Evolutionary conservation across 2,113 vertebrate species (phyloP), one percentile per base, ranked within the genome.

Genomic region (Neotoma lepida): DNA sequence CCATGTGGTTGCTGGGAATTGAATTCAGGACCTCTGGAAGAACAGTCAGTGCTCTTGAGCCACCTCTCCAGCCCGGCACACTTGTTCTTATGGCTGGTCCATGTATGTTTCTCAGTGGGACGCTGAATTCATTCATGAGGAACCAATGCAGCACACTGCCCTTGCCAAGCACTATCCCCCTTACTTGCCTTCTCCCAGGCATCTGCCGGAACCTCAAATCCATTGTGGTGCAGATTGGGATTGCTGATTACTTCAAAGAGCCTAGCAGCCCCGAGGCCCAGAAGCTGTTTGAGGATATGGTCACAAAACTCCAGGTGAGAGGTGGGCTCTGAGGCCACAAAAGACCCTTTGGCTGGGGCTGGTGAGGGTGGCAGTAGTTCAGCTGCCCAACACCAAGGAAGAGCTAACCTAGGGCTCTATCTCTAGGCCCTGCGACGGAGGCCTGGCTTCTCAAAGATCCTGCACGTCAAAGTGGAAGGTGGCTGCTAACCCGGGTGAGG

Each of bases 251-350:
- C 97, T 99, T 99, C 98, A 99, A 99, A 97, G 99, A 99, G 94
- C 99, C 99, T 44, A 99, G 98, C 97, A 99, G 99, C 97, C 99
- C 99, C 0, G 99, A 99, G 92, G 99, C 99, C 90, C 99, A 99
- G 98, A 99, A 99, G 92, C 98, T 99, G 91, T 99, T 99, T 98
- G 99, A 99, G 44, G 99, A 99, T 96, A 99, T 99, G 99, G 99
- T 99, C 54, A 99, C 99, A 97, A 99, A 99, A 94, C 99, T 99
- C 58, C 99, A 99, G 99, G 99, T 99, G 97, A 97, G 92, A 80
- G 30, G 8, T 15, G 78, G 35, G 41, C 51, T 86, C 33, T 76
- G 66, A 89, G 68, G 44, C 71, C 6, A 49, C 14, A 12, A 18
- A 41, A 54, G 87, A 96, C 46, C 73, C 24, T 30, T 35, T 4